Evolutionary conservation across 2,888 invertebrate species (phyloP), one percentile per base, ranked within the genome.

Genomic region (Cremastinae sp.): DNA sequence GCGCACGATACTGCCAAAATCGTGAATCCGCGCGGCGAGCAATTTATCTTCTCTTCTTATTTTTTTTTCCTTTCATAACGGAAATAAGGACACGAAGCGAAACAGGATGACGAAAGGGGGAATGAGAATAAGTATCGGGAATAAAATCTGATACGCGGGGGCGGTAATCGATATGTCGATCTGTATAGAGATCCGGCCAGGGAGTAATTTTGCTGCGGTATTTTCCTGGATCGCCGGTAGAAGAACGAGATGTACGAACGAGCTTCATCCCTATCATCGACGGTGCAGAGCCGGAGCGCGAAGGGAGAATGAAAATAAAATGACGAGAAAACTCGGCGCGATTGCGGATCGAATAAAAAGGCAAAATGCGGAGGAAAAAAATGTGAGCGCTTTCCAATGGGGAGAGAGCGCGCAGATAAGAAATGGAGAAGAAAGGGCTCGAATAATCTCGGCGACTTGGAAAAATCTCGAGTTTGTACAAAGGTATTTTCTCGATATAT

Each of bases 381-480:
- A 62, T 36, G 22, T 0, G 45, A 34, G 16, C 41, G n/a, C 14
- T 9, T 14, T 18, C 28, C 12, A 53, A 20, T 12, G 56, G 2
- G n/a, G 38, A 16, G 34, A 41, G 22, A 12, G 10, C 41, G 16
- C 20, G 28, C 28, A 12, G 28, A 28, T 28, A 28, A 28, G 28
- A 28, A 8, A 18, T 34, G 38, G 20, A 56, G 34, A 59, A 58
- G 45, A 41, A 58, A 56, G 45, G 69, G 36, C 4, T 22, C 56
- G 66, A 22, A 45, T 58, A 58, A 64, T 72, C 62, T 43, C n/a
- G 43, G 45, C 38, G 59, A 65, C 65, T 64, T 54, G 16, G 59
- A 73, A 28, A 28, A 70, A 74, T 59, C 59, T 69, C 58, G 36
- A 65, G 64, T 28, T 49, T 20, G 20, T 62, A 36, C 12, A 20